Evolutionary conservation across 2,797 vertebrate genomes (phyloP), one percentile per base, ranked within the genome.

Genomic region (Heterohyrax brucei): DNA sequence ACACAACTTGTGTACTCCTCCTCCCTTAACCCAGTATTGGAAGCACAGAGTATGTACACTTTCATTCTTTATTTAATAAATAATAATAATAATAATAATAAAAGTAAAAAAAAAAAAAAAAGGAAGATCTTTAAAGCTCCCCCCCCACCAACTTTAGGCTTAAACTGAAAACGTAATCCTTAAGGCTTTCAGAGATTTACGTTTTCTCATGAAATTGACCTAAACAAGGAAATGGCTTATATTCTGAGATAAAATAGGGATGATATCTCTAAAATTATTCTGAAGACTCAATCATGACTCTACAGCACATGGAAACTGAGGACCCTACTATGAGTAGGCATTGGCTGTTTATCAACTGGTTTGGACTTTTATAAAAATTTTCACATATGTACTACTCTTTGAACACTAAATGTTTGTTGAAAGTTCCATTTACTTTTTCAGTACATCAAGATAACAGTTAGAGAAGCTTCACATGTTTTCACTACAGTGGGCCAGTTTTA

Each of bases 381-480:
- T 7, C 82, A 12, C 66, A 10, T 76, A 72, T 21, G 84, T 7
- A 66, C 21, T 39, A 14, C 21, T 86, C 21, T 86, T 16, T 82
- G 22, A 85, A 79, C 79, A 89, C 56, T 89, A 85, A 18, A 68
- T 94, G 48, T 21, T 44, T 73, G 0, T 82, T 89, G 75, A 44
- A 93, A 62, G 68, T 6, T 16, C 7, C 44, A n/a, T 84, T 80
- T 75, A 19, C 18, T 93, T 30, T 44, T 10, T 78, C 12, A 46
- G 30, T 59, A 1, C 12, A 3, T 83, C 48, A 53, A 80, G 10
- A 46, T 5, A 81, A 44, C 5, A 50, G 26, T 88, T 88, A 64
- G 21, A 28, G 53, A 88, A 70, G 70, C 88, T 75, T 18, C 4
- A n/a, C 50, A 33, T 80, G 76, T 53, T 84, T 64, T 73, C 24